Base-by-base conservation (phyloP, 2,888 invertebrate species). In the Drosophila neoperkinsi region DNA sequence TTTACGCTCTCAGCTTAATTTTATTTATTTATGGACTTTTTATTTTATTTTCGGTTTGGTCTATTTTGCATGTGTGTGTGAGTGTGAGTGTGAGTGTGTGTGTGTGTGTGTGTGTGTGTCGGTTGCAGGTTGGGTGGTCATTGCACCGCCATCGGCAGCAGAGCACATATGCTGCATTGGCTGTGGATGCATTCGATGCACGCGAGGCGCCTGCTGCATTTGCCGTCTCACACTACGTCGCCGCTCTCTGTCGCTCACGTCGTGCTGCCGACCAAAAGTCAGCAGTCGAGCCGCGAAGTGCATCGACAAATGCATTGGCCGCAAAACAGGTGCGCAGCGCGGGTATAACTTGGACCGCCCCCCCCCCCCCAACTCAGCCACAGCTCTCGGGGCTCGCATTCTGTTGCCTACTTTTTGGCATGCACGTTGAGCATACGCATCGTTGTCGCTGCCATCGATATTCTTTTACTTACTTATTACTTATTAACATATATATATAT, bases 1-100 rank as follows among this genome's bases (percentile, higher is more conserved):
- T 71, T 68, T 66, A 51, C 55, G 75, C 78, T 78, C 80, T 85
- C 78, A 84, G 90, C 82, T 91, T 86, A 88, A 84, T 90, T 90
- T 91, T 84, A 87, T 91, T 84, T 90, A 84, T 89, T 89, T 84
- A 81, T 91, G 73, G 34, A 38, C 41, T 84, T 81, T 81, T 81
- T 79, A 69, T 79, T 90, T 88, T 88, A 73, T 81, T 79, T 87
- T 70, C 55, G 46, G 68, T 82, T 77, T 72, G 74, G 79, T 74
- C 64, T 65, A 75, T 80, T 84, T 82, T 56, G 62, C 16, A 41
- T 50, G 33, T 53, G 61, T 16, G 28, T 56, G 25, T 30, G 21
- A 50, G 52, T 30, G 58, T 38, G 62, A 55, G 33, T 46, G 59
- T 43, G 55, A 31, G 62, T 49, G 66, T 67, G 57, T 41, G 21